Percentiles rank a stretch among this genome's conserved stretches.
Evolutionary conservation across 2,113 vertebrate genomes (phyloP).

Genomic region (Halichoerus grypus): DNA sequence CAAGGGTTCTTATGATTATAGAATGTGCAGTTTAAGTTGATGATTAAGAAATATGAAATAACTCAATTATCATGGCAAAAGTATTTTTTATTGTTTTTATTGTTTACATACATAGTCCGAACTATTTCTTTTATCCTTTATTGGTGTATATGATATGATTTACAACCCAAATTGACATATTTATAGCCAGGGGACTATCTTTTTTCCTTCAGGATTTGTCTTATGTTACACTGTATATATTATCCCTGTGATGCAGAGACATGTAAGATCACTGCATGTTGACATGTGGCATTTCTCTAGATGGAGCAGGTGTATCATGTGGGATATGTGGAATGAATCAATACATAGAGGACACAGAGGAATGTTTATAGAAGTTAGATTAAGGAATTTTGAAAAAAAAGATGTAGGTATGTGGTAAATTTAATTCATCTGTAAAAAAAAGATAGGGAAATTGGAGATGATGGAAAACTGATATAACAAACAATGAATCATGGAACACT

Average conservation of each 20-base stretch:
- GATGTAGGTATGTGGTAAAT: background rate
- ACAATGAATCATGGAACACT: no score
- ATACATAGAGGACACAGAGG: background rate
- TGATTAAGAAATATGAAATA: conserved; percentile 24
- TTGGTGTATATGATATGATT: background rate
- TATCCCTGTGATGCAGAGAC: background rate
- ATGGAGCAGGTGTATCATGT: background rate
- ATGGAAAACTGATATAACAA: background rate
- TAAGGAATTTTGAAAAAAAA: background rate
- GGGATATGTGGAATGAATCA: background rate
- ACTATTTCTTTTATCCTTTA: background rate
- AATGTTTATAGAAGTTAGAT: background rate
- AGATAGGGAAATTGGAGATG: background rate
- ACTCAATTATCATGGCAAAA: background rate
- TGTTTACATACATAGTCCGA: background rate
- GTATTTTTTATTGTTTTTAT: background rate
- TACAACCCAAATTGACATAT: background rate
- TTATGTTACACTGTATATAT: background rate
- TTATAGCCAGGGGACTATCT: background rate
- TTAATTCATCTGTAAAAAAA: background rate
- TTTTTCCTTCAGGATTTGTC: background rate
- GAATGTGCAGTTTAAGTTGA: background rate
- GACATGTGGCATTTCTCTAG: background rate
- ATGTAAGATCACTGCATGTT: background rate
- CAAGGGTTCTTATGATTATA: background rate